These are phyloP conservation scores for Anagrus nilaparvatae DNA, from an alignment of 1,140 invertebrate species.

Conservation along the genomic window DNA sequence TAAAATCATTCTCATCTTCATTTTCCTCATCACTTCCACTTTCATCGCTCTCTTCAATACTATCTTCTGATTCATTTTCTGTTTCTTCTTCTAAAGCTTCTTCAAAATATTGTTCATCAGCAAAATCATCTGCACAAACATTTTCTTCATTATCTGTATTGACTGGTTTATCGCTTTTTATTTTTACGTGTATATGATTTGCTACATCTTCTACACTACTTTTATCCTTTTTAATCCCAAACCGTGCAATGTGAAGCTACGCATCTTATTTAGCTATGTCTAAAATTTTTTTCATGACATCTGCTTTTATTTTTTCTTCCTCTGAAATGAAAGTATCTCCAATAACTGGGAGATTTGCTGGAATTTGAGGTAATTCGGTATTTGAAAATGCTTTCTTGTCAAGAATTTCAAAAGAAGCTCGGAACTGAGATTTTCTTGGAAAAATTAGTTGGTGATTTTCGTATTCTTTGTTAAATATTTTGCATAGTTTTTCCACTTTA, in stretches of 20 bases:
- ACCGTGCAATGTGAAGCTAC: background rate
- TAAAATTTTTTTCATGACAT: background rate
- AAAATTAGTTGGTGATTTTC: background rate
- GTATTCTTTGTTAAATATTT: background rate
- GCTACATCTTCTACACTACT: background rate
- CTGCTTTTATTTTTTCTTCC: background rate
- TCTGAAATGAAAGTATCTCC: background rate
- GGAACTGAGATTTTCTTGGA: background rate
- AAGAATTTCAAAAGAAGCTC: background rate
- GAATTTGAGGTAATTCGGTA: background rate
- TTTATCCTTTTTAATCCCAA: background rate
- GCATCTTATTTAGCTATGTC: background rate
- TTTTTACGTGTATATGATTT: background rate
- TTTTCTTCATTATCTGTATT: background rate
- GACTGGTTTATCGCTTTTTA: background rate
- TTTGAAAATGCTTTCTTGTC: background rate
- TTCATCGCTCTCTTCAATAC: background rate
- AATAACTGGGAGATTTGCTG: background rate
- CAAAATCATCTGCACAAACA: background rate
- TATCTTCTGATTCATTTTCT: background rate
- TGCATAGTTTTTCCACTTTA: background rate
- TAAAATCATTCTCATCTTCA: background rate
- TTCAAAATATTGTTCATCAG: too few relatives aligned
- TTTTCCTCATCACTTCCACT: background rate
- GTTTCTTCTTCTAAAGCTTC: too few relatives aligned